Conservation (phyloP, 2,797 vertebrate species). For the Monodelphis domestica region DNA sequence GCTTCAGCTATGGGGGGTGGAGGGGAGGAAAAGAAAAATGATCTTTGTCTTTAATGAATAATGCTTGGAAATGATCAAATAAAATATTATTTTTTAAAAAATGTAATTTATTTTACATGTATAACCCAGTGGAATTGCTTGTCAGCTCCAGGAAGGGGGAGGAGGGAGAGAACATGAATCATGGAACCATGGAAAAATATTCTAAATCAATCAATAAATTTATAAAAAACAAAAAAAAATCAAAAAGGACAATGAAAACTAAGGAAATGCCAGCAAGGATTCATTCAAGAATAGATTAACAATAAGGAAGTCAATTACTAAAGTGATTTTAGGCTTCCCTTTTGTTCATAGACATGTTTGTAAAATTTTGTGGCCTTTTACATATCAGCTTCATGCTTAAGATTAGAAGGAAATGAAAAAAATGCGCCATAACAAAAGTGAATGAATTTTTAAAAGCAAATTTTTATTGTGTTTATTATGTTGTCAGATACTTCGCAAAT, state of each 20-base stretch:
- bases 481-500: background rate
- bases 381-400: background rate
- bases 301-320: background rate
- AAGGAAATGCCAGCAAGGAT: background rate
- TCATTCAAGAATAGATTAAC: background rate
- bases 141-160: no score
- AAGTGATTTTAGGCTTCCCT: background rate
- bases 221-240: no score
- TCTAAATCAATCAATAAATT: no score
- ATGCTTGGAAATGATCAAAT: no score
- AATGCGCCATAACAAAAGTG: background rate
- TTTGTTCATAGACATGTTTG: background rate
- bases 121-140: no score
- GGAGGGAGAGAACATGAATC: no score
- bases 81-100: no score
- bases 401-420: background rate
- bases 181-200: no score
- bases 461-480: background rate
- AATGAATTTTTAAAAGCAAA: background rate
- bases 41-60: no score
- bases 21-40: no score
- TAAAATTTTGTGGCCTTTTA: background rate
- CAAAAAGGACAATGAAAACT: background rate
- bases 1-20: no score
- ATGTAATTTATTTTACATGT: no score